Percentiles rank a stretch among this genome's conserved stretches.
phyloP scores from a whole-genome alignment of 2,888 invertebrate species.

The Leucoptera coffeella region DNA sequence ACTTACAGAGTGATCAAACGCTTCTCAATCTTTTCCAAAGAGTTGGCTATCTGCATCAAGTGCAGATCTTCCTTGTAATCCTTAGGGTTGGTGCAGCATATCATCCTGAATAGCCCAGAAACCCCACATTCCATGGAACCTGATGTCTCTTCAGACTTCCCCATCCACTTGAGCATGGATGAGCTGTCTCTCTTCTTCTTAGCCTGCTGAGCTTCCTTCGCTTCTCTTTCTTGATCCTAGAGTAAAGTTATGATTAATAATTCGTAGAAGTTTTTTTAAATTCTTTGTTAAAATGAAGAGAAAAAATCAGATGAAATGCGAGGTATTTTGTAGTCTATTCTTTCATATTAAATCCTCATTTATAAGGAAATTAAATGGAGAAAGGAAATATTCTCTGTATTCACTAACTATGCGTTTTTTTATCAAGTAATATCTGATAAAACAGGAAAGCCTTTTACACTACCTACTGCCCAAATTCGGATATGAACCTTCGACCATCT shows the following conservation, averaged over 20 bases:
- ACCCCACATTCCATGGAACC: constrained; percentile 81
- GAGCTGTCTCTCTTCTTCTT: constrained; percentile 75
- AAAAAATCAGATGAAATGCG: no score
- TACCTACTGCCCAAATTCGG: no score
- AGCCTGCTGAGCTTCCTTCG: constrained; percentile 72
- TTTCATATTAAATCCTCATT: no score
- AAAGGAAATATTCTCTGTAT: no score
- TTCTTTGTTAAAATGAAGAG: no score
- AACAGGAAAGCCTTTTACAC: no score
- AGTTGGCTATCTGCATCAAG: constrained; percentile 72
- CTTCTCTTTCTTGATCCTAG: constrained; percentile 83
- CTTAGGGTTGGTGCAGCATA: constrained; percentile 85
- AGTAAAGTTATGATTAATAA: no score
- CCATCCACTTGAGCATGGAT: constrained; percentile 69
- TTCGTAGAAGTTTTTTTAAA: neutral
- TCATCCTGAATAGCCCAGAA: constrained; percentile 78
- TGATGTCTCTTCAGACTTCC: constrained; percentile 66
- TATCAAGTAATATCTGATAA: no score
- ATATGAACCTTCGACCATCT: no score
- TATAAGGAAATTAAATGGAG: no score
- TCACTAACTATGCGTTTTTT: no score
- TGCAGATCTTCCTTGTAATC: constrained; percentile 81
- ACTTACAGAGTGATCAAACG: constrained; percentile 58
- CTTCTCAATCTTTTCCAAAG: constrained; percentile 70
- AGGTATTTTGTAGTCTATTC: neutral